These are phyloP conservation scores for Eristalinus aeneus DNA, from an alignment of 2,888 invertebrate species.

Conservation along the genomic window DNA sequence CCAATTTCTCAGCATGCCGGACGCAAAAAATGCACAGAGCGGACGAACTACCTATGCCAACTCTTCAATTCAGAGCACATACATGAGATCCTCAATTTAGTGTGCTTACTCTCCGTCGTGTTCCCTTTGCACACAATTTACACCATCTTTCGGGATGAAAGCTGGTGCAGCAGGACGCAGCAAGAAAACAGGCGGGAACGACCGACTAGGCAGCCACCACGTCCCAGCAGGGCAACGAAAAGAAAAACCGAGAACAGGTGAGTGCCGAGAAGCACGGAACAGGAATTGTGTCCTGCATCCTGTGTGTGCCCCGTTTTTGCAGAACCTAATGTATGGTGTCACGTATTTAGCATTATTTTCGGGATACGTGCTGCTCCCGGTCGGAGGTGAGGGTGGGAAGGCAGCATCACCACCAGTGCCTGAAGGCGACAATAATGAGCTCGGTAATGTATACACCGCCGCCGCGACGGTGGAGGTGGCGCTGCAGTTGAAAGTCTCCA, in stretches of 20 bases:
- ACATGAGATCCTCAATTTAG: slow-evolving; percentile 52
- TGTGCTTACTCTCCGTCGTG: slow-evolving; percentile 38
- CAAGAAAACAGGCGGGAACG: neutral
- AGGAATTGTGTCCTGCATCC: slow-evolving; percentile 51
- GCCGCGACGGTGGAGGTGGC: neutral
- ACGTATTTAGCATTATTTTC: slow-evolving; percentile 69
- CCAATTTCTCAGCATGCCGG: slow-evolving; percentile 38
- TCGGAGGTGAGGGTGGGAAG: neutral
- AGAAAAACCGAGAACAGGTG: slow-evolving; percentile 38
- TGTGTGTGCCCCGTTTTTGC: slow-evolving; percentile 21
- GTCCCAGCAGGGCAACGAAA: neutral
- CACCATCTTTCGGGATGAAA: slow-evolving; percentile 39
- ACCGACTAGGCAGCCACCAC: slow-evolving; percentile 14
- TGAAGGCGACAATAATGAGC: slow-evolving; percentile 61
- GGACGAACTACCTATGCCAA: slow-evolving; percentile 1
- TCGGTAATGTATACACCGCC: slow-evolving; percentile 43
- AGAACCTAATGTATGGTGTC: slow-evolving; percentile 61
- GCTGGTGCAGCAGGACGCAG: neutral
- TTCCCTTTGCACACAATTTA: slow-evolving; percentile 55
- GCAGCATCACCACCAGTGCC: slow-evolving; percentile 26
- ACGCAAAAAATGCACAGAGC: neutral
- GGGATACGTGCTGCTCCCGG: slow-evolving; percentile 54
- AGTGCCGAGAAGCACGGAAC: slow-evolving; percentile 48
- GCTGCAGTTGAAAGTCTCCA: slow-evolving; percentile 17
- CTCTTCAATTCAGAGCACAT: slow-evolving; percentile 44